Percentiles rank a stretch among this genome's conserved stretches.
phyloP scores from a whole-genome alignment of 2,888 invertebrate genomes.

The Rhynchonema sp. region DNA sequence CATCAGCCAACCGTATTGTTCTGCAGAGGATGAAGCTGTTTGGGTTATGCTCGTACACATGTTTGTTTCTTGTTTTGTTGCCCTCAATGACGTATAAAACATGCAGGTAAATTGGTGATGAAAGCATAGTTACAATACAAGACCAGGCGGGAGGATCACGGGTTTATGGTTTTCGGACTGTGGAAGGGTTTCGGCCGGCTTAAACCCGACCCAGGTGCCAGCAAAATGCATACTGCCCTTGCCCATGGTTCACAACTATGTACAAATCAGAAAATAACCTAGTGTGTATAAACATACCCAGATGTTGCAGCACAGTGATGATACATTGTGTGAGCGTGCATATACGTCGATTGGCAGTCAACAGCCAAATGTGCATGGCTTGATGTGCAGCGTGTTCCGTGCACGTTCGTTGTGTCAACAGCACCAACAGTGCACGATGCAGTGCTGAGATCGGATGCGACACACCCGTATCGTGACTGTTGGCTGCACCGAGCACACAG shows the following conservation, averaged over 20 bases:
- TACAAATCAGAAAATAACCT: too few species aligned
- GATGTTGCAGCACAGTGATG: too few species aligned
- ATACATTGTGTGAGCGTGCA: too few species aligned
- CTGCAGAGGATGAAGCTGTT: conserved; percentile 1
- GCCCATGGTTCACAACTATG: too few species aligned
- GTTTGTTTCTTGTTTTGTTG: background rate
- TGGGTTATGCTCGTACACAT: background rate
- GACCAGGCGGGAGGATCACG: background rate
- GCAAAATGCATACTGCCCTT: background rate
- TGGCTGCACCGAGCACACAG: background rate
- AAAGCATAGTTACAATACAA: background rate
- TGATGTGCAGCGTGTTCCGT: background rate
- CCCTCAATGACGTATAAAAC: background rate
- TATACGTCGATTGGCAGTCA: background rate
- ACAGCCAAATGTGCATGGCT: background rate
- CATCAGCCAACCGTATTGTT: background rate
- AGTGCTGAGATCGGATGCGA: background rate
- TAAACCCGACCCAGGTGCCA: background rate
- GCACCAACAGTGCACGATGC: background rate
- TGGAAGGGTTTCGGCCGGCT: background rate
- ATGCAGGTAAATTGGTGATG: background rate
- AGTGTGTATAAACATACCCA: too few species aligned
- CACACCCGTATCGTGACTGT: background rate
- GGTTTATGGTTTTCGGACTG: background rate
- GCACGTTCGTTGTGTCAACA: background rate